Conservation (phyloP, 2,888 invertebrate genomes). For the Eueremaeus valkanovi region DNA sequence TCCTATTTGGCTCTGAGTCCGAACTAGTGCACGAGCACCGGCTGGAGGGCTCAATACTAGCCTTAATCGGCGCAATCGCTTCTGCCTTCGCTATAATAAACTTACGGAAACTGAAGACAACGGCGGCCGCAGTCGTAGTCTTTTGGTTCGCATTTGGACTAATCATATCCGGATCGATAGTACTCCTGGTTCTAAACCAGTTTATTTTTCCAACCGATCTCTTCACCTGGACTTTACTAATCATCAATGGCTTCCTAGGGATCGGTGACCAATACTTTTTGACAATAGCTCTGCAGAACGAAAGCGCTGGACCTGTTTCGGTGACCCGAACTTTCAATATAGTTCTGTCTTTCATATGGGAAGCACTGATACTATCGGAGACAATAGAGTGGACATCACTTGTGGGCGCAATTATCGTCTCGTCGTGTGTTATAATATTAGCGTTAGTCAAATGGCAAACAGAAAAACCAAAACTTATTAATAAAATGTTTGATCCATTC, state of each 20-base stretch:
- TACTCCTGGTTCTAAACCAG: not conserved
- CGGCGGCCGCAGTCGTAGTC: slow-evolving; percentile 34
- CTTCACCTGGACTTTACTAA: slow-evolving; percentile 17
- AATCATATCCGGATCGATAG: slow-evolving; percentile 24
- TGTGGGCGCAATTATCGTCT: slow-evolving; percentile 39
- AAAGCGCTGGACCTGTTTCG: slow-evolving; percentile 85
- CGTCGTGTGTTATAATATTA: slow-evolving; percentile 35
- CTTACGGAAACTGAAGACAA: slow-evolving; percentile 38
- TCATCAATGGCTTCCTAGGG: slow-evolving; percentile 27
- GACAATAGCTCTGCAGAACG: slow-evolving; percentile 78
- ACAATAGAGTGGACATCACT: slow-evolving; percentile 39
- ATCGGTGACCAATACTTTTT: slow-evolving; percentile 60
- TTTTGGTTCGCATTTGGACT: slow-evolving; percentile 35
- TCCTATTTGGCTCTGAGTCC: slow-evolving; percentile 21
- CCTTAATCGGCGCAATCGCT: slow-evolving; percentile 16
- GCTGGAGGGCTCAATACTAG: slow-evolving; percentile 2
- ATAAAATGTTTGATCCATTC: not conserved
- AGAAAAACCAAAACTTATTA: slow-evolving; percentile 21
- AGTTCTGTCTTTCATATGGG: slow-evolving; percentile 86
- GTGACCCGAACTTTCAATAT: slow-evolving; percentile 87
- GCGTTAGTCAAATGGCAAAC: slow-evolving; percentile 34
- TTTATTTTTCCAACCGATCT: not conserved
- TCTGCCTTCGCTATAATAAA: slow-evolving; percentile 32
- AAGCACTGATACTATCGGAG: slow-evolving; percentile 52
- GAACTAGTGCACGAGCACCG: slow-evolving; percentile 7